Base-by-base conservation (phyloP, 2,113 vertebrate genomes). In the Alexandromys fortis region DNA sequence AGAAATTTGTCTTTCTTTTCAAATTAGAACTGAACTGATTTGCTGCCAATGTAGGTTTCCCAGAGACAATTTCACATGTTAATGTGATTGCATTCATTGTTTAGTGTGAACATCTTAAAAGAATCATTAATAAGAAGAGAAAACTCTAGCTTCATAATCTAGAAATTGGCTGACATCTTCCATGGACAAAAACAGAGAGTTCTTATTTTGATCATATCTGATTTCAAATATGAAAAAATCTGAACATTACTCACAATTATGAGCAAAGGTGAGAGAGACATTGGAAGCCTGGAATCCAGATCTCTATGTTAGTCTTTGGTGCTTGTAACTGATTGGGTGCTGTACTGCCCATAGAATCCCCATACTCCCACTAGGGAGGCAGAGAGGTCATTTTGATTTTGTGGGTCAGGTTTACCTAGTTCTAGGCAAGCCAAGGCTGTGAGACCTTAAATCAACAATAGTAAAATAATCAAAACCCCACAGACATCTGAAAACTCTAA, bases 51-150 rank as follows among this genome's bases (percentile, higher is more conserved):
- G 30, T 67, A 94, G 95, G 49, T 90, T 73, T 96, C 94, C 65
- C 65, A 94, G 87, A 88, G 78, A 96, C n/a, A 96, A 94, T 6
- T 79, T 94, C 95, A 82, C 38, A 89, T 97, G 97, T 96, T 97
- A 98, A 95, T 97, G 78, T 45, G 92, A 33, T 91, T 97, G 61
- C 82, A 86, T 92, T 90, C 92, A 83, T 92, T 78, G 91, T 95
- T 93, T 97, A 97, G 97, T 98, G 95, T 98, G 97, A 92, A 73
- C 42, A 96, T 97, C 92, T 97, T 97, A 95, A 98, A 98, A 97
- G 49, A 98, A 98, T 98, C 95, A 98, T 97, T 98, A 98, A 96
- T 97, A 86, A 68, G 81, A 78, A 91, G 94, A 42, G 47, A 92
- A 91, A 45, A 21, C 94, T 52, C 6, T 91, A 0, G 26, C 33